Conservation (phyloP, 2,113 vertebrate genomes). For the Zapornia atra region DNA sequence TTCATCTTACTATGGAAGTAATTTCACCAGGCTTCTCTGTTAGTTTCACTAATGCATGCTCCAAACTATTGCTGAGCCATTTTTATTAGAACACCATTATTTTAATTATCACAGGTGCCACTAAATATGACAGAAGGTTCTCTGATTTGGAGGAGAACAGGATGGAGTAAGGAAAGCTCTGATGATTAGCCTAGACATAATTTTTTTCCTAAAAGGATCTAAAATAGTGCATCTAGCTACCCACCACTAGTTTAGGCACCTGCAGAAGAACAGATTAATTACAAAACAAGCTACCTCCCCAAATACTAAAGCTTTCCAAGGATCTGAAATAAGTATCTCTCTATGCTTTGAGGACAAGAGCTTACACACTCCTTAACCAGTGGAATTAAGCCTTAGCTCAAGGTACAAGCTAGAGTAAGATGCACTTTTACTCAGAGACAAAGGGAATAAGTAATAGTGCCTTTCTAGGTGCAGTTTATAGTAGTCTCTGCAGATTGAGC, state of each 20-base stretch:
- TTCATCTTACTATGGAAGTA: background rate
- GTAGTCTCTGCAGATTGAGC: background rate
- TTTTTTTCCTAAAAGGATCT: background rate
- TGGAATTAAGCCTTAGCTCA: background rate
- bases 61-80: background rate
- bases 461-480: background rate
- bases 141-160: background rate
- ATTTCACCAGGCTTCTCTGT: background rate
- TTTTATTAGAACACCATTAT: background rate
- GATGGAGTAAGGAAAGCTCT: background rate
- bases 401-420: background rate
- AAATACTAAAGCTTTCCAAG: background rate
- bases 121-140: background rate
- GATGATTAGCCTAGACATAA: background rate
- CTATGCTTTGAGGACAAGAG: background rate
- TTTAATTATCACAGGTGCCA: background rate
- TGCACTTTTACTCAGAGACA: background rate
- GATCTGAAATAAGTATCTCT: background rate
- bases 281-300: background rate
- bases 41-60: background rate
- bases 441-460: background rate
- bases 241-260: background rate
- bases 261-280: background rate
- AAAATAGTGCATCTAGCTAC: background rate
- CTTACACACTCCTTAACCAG: background rate